Evolutionary conservation across 2,888 invertebrate species (phyloP).

Genomic region (Aelia acuminata): DNA sequence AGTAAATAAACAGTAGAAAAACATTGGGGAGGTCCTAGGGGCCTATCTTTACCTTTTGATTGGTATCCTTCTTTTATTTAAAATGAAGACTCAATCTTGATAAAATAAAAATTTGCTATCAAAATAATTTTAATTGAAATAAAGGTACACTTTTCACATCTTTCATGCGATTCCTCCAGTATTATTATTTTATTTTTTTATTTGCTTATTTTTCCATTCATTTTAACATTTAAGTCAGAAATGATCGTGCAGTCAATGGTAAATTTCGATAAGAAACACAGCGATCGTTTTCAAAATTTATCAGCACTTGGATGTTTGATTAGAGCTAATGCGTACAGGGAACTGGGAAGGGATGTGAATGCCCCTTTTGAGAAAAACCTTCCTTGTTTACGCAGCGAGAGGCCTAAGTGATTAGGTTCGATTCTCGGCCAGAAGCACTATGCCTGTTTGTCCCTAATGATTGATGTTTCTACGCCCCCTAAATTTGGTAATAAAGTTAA

Average conservation of each 20-base stretch:
- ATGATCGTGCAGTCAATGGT: background rate
- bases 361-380: background rate
- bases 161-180: too few species aligned
- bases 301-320: background rate
- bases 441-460: conserved; percentile 22
- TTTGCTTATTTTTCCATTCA: too few species aligned
- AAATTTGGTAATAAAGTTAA: conserved; percentile 28
- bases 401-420: conserved; percentile 46
- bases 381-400: background rate
- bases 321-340: background rate
- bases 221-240: too few species aligned
- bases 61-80: too few species aligned
- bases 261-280: background rate
- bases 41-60: too few species aligned
- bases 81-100: too few species aligned
- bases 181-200: too few species aligned
- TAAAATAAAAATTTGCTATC: too few species aligned
- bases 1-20: too few species aligned
- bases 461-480: background rate
- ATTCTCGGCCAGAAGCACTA: background rate
- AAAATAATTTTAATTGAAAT: too few species aligned
- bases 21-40: too few species aligned
- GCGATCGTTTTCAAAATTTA: background rate
- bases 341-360: background rate
- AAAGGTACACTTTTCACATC: too few species aligned